Conservation (phyloP, 2,888 invertebrate genomes). For the Chrysolina oricalcia region DNA sequence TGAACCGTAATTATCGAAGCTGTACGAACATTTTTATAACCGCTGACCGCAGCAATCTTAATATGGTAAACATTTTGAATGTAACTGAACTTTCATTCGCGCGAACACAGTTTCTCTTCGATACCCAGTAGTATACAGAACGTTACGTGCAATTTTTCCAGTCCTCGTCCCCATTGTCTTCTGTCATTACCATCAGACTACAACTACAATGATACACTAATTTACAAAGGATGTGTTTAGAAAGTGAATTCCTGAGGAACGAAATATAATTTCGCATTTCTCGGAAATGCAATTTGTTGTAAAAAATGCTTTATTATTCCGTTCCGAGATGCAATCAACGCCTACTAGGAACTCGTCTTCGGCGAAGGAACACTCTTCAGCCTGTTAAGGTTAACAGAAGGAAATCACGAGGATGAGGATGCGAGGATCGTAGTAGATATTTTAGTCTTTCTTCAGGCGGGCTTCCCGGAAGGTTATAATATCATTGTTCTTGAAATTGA, state of each 20-base stretch:
- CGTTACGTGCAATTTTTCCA: conserved; percentile 16
- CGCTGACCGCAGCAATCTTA: conserved; percentile 37
- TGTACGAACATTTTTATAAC: conserved; percentile 34
- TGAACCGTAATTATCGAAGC: neutral
- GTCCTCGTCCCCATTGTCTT: conserved; percentile 15
- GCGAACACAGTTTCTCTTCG: conserved; percentile 46
- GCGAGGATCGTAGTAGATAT: conserved; percentile 25
- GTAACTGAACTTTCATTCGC: conserved; percentile 47
- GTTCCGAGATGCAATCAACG: conserved; percentile 30
- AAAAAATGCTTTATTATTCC: conserved; percentile 35
- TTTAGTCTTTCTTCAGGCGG: conserved; percentile 22
- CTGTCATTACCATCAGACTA: neutral
- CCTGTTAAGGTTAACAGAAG: conserved; percentile 22
- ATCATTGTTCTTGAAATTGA: conserved; percentile 23
- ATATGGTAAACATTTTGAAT: conserved; percentile 47
- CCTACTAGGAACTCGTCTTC: conserved; percentile 35
- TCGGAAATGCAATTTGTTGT: conserved; percentile 28
- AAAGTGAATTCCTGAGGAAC: conserved; percentile 18
- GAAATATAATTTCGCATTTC: conserved; percentile 28
- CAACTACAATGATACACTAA: conserved; percentile 8
- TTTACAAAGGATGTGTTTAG: conserved; percentile 8
- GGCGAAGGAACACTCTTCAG: conserved; percentile 33
- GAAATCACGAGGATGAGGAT: conserved; percentile 27
- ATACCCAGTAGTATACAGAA: conserved; percentile 18
- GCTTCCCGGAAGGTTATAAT: conserved; percentile 30